Base-by-base conservation (phyloP, 2,113 vertebrate species). In the Halcyon senegalensis region DNA sequence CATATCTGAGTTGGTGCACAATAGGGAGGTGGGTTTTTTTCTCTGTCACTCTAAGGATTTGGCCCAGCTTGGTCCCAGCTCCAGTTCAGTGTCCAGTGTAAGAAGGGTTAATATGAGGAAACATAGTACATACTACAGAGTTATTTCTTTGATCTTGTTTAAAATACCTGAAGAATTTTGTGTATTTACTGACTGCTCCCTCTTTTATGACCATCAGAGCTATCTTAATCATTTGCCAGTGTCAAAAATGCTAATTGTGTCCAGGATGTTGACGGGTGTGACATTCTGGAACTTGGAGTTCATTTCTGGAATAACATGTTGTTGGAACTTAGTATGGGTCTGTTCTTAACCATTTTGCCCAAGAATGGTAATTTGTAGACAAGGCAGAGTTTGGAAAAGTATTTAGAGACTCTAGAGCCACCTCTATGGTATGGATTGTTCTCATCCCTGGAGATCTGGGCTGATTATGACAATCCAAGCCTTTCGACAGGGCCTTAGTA, bases 11-110 rank as follows among this genome's bases (percentile, higher is more conserved):
- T 28, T 39, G 13, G 35, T 90, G 39, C 14, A 24, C 24, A 70
- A 70, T 9, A 30, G 18, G 2, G 20, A 7, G 0, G 8, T 30
- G 23, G 3, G 0, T 1, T 41, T 80, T 80, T 56, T 56, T 24
- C 50, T 90, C 25, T 58, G 41, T 7, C 43, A 28, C 35, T 81
- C 25, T 78, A 59, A 44, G 24, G 13, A 60, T 88, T 82, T 85
- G 35, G 11, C 23, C 11, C 55, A 39, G 25, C 6, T 90, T 68
- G 20, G 28, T 77, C 17, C 10, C 20, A 68, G 19, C 23, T 39
- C 14, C 55, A 67, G 4, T 64, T 73, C 66, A 69, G 16, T 25
- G 27, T 43, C 17, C 53, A 63, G 11, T 78, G 33, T 21, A 74
- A 59, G 25, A 55, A 73, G 24, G 16, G 10, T 66, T 72, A 69